phyloP scores from a whole-genome alignment of 2,888 invertebrate species.

The Polylopha cassiicola region DNA sequence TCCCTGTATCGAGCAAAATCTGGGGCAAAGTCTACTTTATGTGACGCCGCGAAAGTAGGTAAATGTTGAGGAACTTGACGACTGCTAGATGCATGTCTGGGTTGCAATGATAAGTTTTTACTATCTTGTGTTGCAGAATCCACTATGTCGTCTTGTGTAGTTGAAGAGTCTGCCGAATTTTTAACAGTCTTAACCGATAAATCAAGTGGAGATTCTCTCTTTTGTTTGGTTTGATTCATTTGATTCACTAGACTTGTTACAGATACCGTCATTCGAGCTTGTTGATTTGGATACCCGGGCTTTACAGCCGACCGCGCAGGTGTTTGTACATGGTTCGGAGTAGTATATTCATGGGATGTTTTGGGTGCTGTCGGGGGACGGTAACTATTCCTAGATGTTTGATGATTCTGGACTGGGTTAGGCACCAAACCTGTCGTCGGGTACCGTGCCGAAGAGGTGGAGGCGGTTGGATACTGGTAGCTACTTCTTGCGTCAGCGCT shows the following conservation, averaged over 20 bases:
- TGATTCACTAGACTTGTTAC: conserved; percentile 69
- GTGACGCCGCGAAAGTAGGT: conserved; percentile 64
- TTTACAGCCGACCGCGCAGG: conserved; percentile 56
- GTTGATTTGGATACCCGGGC: conserved; percentile 60
- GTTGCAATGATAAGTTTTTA: conserved; percentile 50
- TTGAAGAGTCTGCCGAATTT: conserved; percentile 92
- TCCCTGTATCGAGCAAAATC: conserved; percentile 79
- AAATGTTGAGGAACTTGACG: conserved; percentile 41
- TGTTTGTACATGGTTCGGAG: conserved; percentile 52
- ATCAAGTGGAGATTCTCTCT: conserved; percentile 89
- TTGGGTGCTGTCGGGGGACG: conserved; percentile 52
- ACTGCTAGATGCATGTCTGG: conserved; percentile 48
- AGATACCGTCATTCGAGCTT: conserved; percentile 68
- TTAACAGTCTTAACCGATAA: conserved; percentile 92
- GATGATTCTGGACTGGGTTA: conserved; percentile 48
- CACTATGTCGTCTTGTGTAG: conserved; percentile 81
- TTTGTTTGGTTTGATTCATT: conserved; percentile 73
- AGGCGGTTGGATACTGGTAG: conserved; percentile 57
- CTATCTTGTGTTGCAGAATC: conserved; percentile 65
- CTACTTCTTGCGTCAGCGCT: conserved; percentile 46
- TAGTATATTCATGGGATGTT: conserved; percentile 52
- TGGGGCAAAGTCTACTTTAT: conserved; percentile 88
- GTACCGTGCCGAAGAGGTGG: conserved; percentile 57
- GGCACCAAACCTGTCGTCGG: conserved; percentile 45
- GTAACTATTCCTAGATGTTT: conserved; percentile 46